Evolutionary conservation across 2,797 vertebrate genomes (phyloP), one percentile per base, ranked within the genome.

Genomic region (Malurus leucopterus): DNA sequence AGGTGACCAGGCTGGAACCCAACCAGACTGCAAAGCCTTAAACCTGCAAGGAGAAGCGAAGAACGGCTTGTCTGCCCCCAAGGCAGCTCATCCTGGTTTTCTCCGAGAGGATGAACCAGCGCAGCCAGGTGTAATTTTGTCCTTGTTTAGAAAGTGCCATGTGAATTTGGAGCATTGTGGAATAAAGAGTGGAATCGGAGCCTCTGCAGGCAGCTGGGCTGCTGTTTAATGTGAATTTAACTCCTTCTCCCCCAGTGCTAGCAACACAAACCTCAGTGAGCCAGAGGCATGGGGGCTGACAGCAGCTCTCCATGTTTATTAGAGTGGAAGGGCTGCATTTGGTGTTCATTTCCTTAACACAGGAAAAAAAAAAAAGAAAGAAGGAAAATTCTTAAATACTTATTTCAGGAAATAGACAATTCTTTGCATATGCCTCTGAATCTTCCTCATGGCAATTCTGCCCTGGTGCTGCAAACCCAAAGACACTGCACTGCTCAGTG

Each of bases 221-320:
- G 82, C 62, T 87, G 13, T 64, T 71, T 50, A 65, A 4, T 10
- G 57, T 30, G 55, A 58, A 58, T 8, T 65, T 90, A 92, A 92
- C 93, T 89, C 84, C 69, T 93, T 51, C 82, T 77, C 38, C 80
- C 41, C 29, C 69, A 15, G n/a, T 1, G 68, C 61, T 64, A 43
- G 68, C 57, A 73, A 58, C 63, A 75, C 44, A 67, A 89, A 70
- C 13, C 43, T 62, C 11, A 10, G 75, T 1, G 6, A 88, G 63
- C 20, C 2, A 1, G 54, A 54, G 65, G 46, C 0, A 0, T 21
- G 3, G 21, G 29, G 34, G 15, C 40, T 40, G 59, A 62, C 2
- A 23, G 4, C 23, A 90, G 47, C 32, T 62, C 54, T 71, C 51
- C 20, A 16, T 46, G 36, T 57, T 71, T 74, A 30, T 57, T 61